These are phyloP conservation scores for Chydorus sphaericus DNA, from an alignment of 2,888 invertebrate species.

Conservation along the genomic window DNA sequence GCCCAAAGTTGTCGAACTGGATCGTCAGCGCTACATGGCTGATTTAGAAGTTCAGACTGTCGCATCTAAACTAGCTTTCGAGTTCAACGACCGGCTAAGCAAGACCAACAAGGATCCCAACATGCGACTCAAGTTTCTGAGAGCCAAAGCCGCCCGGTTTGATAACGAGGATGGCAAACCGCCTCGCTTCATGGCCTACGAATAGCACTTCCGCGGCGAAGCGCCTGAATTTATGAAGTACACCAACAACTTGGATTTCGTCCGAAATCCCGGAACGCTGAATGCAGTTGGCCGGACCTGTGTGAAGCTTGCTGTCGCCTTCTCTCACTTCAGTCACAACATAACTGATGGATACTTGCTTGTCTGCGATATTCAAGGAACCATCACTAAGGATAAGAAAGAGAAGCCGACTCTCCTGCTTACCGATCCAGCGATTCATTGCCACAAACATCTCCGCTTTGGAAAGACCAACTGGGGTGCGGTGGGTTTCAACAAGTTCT, in stretches of 20 bases:
- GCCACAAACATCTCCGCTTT: neutral
- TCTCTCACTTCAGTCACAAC: neutral
- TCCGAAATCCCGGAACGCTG: neutral
- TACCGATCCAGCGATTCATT: neutral
- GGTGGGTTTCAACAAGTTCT: neutral
- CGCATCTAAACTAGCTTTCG: neutral
- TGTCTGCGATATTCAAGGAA: neutral
- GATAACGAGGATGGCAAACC: neutral
- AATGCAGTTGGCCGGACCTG: neutral
- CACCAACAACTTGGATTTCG: neutral
- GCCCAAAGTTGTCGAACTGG: neutral
- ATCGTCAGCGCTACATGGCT: neutral
- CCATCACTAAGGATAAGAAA: neutral
- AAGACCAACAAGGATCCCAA: neutral
- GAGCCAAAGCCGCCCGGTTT: neutral
- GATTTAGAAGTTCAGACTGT: neutral
- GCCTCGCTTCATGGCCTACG: neutral
- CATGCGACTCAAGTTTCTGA: neutral
- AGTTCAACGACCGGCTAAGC: neutral
- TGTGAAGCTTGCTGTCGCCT: neutral
- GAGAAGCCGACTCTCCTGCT: neutral
- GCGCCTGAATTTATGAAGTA: neutral
- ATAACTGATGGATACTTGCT: neutral
- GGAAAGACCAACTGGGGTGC: neutral
- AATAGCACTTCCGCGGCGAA: neutral